phyloP scores from a whole-genome alignment of 2,888 invertebrate genomes.

The Microdon myrmicae region DNA sequence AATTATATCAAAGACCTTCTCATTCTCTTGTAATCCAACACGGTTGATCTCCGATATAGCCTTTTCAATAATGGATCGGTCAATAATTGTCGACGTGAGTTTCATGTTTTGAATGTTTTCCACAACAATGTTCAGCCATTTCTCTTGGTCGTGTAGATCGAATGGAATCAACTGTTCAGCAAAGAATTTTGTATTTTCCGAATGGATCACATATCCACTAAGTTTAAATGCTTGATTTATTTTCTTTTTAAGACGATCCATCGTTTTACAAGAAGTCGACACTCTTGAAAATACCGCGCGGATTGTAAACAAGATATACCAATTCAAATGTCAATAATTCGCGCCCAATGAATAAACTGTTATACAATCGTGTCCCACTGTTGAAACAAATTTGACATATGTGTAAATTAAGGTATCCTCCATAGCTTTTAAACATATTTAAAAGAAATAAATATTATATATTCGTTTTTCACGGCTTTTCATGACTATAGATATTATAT shows the following conservation, averaged over 20 bases:
- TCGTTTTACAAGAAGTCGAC: too few relatives aligned
- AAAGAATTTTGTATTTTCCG: slow-evolving; percentile 79
- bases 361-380: too few relatives aligned
- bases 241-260: slow-evolving; percentile 68
- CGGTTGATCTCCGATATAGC: slow-evolving; percentile 69
- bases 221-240: slow-evolving; percentile 78
- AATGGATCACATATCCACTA: slow-evolving; percentile 78
- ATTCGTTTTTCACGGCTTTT: too few relatives aligned
- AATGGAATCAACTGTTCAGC: slow-evolving; percentile 76
- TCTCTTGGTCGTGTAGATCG: slow-evolving; percentile 72
- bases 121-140: slow-evolving; percentile 80
- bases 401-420: too few relatives aligned
- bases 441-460: too few relatives aligned
- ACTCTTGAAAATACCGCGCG: too few relatives aligned
- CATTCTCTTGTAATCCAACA: slow-evolving; percentile 68
- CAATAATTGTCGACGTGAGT: slow-evolving; percentile 77
- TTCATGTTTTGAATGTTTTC: slow-evolving; percentile 83
- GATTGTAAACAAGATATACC: too few relatives aligned
- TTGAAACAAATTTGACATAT: too few relatives aligned
- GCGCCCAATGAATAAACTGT: slow-evolving; percentile 1
- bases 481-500: too few relatives aligned
- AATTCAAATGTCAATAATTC: neutral
- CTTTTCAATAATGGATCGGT: slow-evolving; percentile 76
- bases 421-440: too few relatives aligned
- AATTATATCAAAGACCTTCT: slow-evolving; percentile 81